phyloP scores from a whole-genome alignment of 1,140 invertebrate genomes.

The Caenorhabditis latens region DNA sequence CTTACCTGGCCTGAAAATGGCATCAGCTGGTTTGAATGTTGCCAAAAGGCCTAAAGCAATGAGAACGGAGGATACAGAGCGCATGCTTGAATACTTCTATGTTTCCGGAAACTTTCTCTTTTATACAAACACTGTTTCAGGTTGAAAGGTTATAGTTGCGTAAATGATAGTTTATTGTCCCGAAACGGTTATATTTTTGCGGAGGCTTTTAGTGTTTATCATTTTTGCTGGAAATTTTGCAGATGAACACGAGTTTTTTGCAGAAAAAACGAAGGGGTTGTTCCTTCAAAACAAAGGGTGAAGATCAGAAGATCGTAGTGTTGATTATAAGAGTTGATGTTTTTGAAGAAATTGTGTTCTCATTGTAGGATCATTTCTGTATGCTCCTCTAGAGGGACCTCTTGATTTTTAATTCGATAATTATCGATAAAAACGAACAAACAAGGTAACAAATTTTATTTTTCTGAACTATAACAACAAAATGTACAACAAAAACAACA shows the following conservation, averaged over 20 bases:
- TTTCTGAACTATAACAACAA: neutral
- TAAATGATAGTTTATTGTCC: conserved; percentile 2
- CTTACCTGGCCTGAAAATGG: conserved; percentile 48
- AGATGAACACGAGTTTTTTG: neutral
- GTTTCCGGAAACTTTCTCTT: conserved; percentile 18
- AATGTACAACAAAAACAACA: neutral
- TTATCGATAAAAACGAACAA: too few relatives aligned
- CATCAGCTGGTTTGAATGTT: neutral
- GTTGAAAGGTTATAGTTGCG: conserved; percentile 1
- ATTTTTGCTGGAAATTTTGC: neutral
- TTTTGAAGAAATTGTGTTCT: neutral
- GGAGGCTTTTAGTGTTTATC: conserved; percentile 30
- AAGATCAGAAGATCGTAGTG: conserved; percentile 41
- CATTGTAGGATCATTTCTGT: too few relatives aligned
- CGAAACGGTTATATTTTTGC: neutral
- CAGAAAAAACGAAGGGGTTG: neutral
- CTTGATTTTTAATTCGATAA: too few relatives aligned
- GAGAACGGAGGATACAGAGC: conserved; percentile 1
- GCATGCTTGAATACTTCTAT: neutral
- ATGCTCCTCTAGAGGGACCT: too few relatives aligned
- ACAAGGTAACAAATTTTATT: too few relatives aligned
- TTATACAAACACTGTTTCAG: conserved; percentile 4
- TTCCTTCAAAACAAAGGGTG: neutral
- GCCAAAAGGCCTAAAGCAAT: neutral
- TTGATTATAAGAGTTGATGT: too few relatives aligned